Base-by-base conservation (phyloP, 2,797 vertebrate genomes). In the Gallinago solitaria region DNA sequence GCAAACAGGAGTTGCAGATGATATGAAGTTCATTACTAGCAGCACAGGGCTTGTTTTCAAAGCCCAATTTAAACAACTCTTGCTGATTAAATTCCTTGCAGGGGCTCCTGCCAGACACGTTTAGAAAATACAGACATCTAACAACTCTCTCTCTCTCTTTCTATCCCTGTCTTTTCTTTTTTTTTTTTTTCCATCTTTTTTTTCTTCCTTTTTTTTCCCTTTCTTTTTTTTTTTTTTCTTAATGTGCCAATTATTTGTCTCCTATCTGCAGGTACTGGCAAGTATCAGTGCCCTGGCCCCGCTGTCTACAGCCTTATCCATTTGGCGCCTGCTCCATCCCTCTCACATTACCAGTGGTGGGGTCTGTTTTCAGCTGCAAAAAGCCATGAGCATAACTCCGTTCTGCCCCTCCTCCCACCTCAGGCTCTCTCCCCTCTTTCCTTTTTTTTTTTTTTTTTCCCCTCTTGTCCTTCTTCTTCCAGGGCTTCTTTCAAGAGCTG, bases 191-290 rank as follows among this genome's bases (percentile, higher is more conserved):
- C 27, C 9, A 51, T 78, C 7, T 48, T 17, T 71, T 41, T 51
- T 63, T n/a, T 30, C 0, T 17, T 21, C 87, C 73, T 92, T 71
- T 59, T 77, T 7, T 60, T 21, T 65, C 28, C 21, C 4, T 0
- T 2, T 12, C 5, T 4, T 2, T 5, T 12, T 50, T 17, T 41
- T n/a, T 15, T 7, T 59, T 84, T 97, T 94, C 94, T 86, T 96
- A 98, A 98, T 97, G 97, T 98, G 98, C 98, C 98, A 98, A 97
- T 98, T 98, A 98, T 98, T 98, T 95, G 97, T 98, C 97, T 97
- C 96, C 97, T 98, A 98, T 98, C 97, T 98, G 97, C 98, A 98
- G 98, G 98, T 98, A 97, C 98, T 98, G 98, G 98, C 97, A 98
- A 98, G 96, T 96, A 93, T 98, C 98, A 98, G 89, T 1, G 77